Evolutionary conservation across 2,888 invertebrate genomes (phyloP), one percentile per base, ranked within the genome.

Genomic region (Mythimna impura): DNA sequence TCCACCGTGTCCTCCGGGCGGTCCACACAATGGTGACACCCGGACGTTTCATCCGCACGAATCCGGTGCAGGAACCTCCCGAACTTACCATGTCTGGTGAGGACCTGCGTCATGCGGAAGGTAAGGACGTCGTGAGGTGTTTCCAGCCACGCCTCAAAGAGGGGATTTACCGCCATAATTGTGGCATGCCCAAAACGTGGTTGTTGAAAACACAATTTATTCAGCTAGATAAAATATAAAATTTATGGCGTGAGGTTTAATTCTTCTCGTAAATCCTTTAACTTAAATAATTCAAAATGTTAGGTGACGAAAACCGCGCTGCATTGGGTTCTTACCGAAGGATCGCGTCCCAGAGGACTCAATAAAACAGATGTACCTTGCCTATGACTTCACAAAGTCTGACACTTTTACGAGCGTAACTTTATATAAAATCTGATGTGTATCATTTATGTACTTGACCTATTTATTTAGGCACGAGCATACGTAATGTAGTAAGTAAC

Each of bases 351-450:
- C 82, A 40, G 20, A 70, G 71, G 82, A 77, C 73, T 73, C 78
- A 72, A 85, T 86, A 85, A 86, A 86, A 85, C 76, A 85, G 74
- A 83, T 80, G 84, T 77, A 83, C 75, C 76, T 83, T 77, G 66
- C 82, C 82, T 85, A 81, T 83, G 82, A 83, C 81, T 80, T 76
- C 71, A 75, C 70, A 73, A 79, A 73, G 78, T 74, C 73, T 78
- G 84, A 78, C 76, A 78, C 77, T 79, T 83, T 86, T 80, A 85
- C 76, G 81, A 80, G 65, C 81, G 65, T 60, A 78, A 72, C 69
- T 82, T 86, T 74, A 83, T 79, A 78, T 80, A 78, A 79, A 83
- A 84, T 81, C 83, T 81, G 84, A 84, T 81, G 83, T 79, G 71
- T 84, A 83, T 77, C 73, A 81, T 83, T 77, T 80, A 80, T 81